Evolutionary conservation across 2,888 invertebrate genomes (phyloP).

Genomic region (Caenorhabditis virilis): DNA sequence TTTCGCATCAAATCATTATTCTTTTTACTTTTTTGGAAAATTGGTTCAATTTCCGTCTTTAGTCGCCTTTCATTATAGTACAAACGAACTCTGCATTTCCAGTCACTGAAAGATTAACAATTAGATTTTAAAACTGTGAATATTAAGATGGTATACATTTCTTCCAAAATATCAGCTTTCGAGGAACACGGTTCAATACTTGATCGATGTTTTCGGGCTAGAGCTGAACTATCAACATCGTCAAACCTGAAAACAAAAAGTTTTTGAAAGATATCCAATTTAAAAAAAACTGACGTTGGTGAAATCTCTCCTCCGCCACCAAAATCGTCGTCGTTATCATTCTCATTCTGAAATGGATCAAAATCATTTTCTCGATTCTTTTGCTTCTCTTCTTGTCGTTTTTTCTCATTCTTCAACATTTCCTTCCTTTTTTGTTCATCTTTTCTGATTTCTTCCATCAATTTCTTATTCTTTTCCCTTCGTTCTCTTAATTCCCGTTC

Average conservation of each 20-base stretch:
- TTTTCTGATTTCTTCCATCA: neutral
- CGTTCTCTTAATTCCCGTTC: constrained; percentile 8
- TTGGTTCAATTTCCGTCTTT: neutral
- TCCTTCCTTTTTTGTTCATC: constrained; percentile 1
- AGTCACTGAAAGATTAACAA: neutral
- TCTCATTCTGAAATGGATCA: neutral
- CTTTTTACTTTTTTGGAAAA: neutral
- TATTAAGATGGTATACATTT: too few relatives aligned
- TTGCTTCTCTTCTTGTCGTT: constrained; percentile 12
- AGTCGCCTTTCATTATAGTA: neutral
- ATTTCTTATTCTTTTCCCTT: neutral
- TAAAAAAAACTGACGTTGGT: neutral
- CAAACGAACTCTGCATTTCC: neutral
- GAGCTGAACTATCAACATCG: neutral
- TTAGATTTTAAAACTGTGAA: too few relatives aligned
- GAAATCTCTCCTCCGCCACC: constrained; percentile 6
- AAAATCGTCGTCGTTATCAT: constrained; percentile 6
- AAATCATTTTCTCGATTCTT: constrained; percentile 6
- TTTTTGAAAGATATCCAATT: neutral
- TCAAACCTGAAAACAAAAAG: neutral
- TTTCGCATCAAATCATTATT: neutral
- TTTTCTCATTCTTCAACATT: neutral
- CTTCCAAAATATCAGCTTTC: too few relatives aligned
- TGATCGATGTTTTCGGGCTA: neutral
- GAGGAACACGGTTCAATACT: neutral